Evolutionary conservation across 2,888 invertebrate species (phyloP), one percentile per base, ranked within the genome.

Genomic region (Julus scanicus): DNA sequence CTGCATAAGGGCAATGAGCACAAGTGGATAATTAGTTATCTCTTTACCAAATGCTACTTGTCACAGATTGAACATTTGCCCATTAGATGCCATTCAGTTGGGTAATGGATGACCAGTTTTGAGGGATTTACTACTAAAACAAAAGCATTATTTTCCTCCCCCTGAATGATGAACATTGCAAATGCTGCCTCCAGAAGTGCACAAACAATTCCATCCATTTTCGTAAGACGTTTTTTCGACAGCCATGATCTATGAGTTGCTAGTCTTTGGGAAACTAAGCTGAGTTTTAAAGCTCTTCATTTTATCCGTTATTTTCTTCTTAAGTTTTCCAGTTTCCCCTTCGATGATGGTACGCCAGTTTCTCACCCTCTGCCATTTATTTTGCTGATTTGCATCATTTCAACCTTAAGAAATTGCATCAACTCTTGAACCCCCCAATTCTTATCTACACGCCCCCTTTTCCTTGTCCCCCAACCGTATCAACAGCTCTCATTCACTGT

Each of bases 161-260:
- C 29, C 29, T 29, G 29, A 0, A 29, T 71, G 71, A 71, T 71
- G 71, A 71, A 71, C 71, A 71, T 71, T 71, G 71, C 71, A 71
- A 71, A 71, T 29, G 71, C n/a, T n/a, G 71, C 71, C 29, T 29
- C 71, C 71, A 71, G 71, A 71, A 71, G 71, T 71, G 71, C 71
- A 29, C 71, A 71, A 71, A 71, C 71, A 29, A 29, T 71, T 71
- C 29, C 71, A 71, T 71, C 71, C 29, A 71, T 71, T 71, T 29
- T 29, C 71, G 37, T 11, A 71, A 71, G 29, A n/a, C n/a, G 20
- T 71, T 29, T 71, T 71, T 71, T 71, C 71, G 71, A 71, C 71
- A 71, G 29, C 71, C 71, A 71, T 71, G 71, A 71, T 71, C 71
- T 71, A 71, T 71, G 71, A 71, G 71, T 71, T 71, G 71, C 71